phyloP scores from a whole-genome alignment of 2,113 vertebrate species.

The Apodemus sylvaticus region DNA sequence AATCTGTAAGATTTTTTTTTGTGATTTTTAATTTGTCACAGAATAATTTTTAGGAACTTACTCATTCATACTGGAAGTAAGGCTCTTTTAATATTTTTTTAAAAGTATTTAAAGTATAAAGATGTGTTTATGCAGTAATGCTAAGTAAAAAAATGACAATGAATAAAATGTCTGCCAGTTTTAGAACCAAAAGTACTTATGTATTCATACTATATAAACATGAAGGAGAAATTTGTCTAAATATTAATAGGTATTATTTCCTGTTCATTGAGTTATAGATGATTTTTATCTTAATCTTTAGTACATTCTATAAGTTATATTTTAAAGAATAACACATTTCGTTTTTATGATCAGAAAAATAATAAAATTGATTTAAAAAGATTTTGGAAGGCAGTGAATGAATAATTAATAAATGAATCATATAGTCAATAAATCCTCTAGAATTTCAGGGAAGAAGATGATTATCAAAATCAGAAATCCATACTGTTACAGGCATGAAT shows the following conservation, averaged over 20 bases:
- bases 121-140: not conserved
- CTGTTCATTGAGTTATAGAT: conserved; percentile 33
- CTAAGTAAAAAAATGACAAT: conserved; percentile 24
- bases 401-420: conserved; percentile 54
- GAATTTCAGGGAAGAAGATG: conserved; percentile 47
- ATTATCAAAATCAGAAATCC: conserved; percentile 10
- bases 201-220: conserved; percentile 18
- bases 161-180: conserved; percentile 23
- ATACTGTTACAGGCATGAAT: not conserved
- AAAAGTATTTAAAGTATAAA: conserved; percentile 45
- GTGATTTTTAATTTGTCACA: conserved; percentile 48
- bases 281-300: conserved; percentile 48
- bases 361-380: conserved; percentile 67
- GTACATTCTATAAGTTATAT: conserved; percentile 33
- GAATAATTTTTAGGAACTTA: conserved; percentile 48
- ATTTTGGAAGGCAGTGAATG: conserved; percentile 49
- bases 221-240: conserved; percentile 27
- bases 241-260: conserved; percentile 33
- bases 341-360: conserved; percentile 63
- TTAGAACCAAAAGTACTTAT: conserved; percentile 48
- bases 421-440: conserved; percentile 42
- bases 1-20: conserved; percentile 39
- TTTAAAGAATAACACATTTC: conserved; percentile 48
- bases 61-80: conserved; percentile 41
- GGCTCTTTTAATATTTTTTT: conserved; percentile 31